Evolutionary conservation across 2,888 invertebrate genomes (phyloP).

Genomic region (Hanleya hanleyi): DNA sequence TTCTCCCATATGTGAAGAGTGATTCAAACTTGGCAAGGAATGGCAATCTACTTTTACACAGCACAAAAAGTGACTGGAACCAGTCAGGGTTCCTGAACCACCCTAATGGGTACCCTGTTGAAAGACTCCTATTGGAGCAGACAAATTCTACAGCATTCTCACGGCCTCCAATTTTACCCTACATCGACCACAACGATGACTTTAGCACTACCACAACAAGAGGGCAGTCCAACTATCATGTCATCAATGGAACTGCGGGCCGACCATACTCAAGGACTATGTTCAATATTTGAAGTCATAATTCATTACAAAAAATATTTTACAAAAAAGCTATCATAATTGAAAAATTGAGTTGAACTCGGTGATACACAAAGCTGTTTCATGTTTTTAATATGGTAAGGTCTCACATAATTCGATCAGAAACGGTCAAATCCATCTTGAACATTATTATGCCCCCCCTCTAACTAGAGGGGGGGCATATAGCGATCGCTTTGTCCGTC

Average conservation of each 20-base stretch:
- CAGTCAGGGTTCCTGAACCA: background rate
- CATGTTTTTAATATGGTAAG: no score
- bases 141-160: background rate
- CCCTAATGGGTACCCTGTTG: conserved; percentile 3
- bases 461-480: no score
- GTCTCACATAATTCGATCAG: no score
- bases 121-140: background rate
- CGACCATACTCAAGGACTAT: background rate
- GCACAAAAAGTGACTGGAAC: background rate
- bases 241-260: background rate
- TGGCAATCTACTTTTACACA: background rate
- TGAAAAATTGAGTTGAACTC: no score
- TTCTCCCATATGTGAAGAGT: conserved; percentile 76
- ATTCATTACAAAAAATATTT: no score
- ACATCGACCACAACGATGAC: background rate
- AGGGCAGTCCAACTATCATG: background rate
- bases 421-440: no score
- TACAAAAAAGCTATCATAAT: no score
- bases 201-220: background rate
- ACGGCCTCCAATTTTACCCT: background rate
- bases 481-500: no score
- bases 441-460: no score
- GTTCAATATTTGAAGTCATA: background rate
- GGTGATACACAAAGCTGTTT: no score
- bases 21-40: conserved; percentile 32